Base-by-base conservation (phyloP, 2,113 vertebrate species). In the Serilophus lunatus region DNA sequence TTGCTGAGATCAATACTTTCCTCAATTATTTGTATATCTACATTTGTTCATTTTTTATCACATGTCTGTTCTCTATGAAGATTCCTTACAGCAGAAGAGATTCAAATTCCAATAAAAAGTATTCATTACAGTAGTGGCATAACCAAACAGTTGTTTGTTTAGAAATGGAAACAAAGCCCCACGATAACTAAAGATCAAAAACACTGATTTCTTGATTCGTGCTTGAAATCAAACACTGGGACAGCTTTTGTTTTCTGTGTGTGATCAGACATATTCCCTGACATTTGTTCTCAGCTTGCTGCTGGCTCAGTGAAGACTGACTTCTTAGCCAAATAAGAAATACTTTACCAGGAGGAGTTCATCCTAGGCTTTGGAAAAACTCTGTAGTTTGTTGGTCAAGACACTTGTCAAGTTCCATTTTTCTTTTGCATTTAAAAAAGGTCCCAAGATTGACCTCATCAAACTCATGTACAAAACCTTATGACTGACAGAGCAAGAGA, bases 381-480 rank as follows among this genome's bases (percentile, higher is more conserved):
- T 82, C 66, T 66, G 68, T 82, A 90, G 87, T 22, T 72, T 80
- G 12, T 74, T 95, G 75, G 59, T 94, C 53, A 93, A 91, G 85
- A 25, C 18, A 20, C 22, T 87, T 90, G 87, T 90, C 57, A 53
- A 94, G 56, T 95, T 90, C 49, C 44, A 85, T 92, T 94, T 94
- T 88, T 75, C 40, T 80, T 64, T n/a, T 69, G 44, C n/a, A 13
- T 56, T 82, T 93, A 69, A 64, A 54, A n/a, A 86, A 82, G 40
- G 36, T 91, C 83, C 47, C 68, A 88, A 83, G 47, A 35, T 84
- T 95, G 95, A 95, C 79, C 90, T 96, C 92, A 90, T 87, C 57
- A 85, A 85, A 53, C 66, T 71, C 38, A 11, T 79, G 65, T 91
- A 75, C 90, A 93, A 91, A 91, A 16, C 50, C 19, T 68, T 44